phyloP scores from a whole-genome alignment of 2,888 invertebrate genomes.

The Lasioglossum morio region DNA sequence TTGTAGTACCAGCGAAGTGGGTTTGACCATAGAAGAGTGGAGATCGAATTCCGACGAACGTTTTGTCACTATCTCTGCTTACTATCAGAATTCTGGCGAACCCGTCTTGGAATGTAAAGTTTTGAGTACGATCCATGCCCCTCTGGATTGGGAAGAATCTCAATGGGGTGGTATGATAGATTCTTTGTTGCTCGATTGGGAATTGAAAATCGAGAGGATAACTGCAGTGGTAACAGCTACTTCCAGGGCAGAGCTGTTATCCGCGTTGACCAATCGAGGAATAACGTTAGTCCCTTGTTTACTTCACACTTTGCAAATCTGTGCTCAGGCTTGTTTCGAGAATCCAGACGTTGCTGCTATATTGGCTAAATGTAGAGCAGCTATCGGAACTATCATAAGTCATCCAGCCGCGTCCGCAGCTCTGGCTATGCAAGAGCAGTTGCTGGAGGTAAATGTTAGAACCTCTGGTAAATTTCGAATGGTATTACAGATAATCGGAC shows the following conservation, averaged over 20 bases:
- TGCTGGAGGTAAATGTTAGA: constrained; percentile 74
- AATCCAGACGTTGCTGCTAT: constrained; percentile 81
- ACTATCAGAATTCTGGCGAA: constrained; percentile 83
- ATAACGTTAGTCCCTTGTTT: constrained; percentile 84
- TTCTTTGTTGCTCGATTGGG: constrained; percentile 83
- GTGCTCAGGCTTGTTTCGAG: constrained; percentile 84
- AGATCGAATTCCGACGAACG: constrained; percentile 81
- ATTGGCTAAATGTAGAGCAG: constrained; percentile 82
- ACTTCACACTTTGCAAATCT: constrained; percentile 83
- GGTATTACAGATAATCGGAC: neutral
- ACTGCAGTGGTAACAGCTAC: constrained; percentile 84
- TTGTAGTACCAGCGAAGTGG: constrained; percentile 79
- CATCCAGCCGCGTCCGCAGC: constrained; percentile 79
- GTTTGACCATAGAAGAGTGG: constrained; percentile 85
- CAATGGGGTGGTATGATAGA: constrained; percentile 84
- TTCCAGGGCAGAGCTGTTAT: constrained; percentile 77
- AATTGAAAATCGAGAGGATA: constrained; percentile 82
- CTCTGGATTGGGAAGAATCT: constrained; percentile 80
- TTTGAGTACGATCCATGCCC: constrained; percentile 84
- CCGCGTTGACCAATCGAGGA: constrained; percentile 79
- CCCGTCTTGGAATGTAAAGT: constrained; percentile 83
- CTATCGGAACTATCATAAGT: constrained; percentile 82
- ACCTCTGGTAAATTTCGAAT: neutral
- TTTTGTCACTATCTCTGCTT: constrained; percentile 84
- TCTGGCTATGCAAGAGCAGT: constrained; percentile 83